Evolutionary conservation across 2,113 vertebrate species (phyloP).

Genomic region (Heptranchias perlo): DNA sequence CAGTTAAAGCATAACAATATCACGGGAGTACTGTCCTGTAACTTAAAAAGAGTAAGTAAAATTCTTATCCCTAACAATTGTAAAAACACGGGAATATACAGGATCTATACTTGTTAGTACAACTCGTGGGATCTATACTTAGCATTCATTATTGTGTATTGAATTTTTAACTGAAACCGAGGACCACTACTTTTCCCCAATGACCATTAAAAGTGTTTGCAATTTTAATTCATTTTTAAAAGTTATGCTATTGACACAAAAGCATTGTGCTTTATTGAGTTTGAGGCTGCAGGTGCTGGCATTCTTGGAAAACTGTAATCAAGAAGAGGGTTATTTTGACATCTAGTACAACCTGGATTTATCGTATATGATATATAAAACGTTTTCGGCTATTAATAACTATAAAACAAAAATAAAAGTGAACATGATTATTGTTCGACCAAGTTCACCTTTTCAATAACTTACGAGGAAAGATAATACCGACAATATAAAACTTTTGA

Average conservation of each 20-base stretch:
- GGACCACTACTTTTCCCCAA: neutral
- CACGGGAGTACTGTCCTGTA: neutral
- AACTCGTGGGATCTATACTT: neutral
- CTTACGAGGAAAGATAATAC: neutral
- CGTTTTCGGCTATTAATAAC: neutral
- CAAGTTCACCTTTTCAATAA: neutral
- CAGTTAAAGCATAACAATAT: neutral
- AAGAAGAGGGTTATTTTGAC: neutral
- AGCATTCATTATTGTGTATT: neutral
- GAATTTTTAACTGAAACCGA: neutral
- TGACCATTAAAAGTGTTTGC: neutral
- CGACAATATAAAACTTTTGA: neutral
- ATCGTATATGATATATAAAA: neutral
- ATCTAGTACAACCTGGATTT: neutral
- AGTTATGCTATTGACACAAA: neutral
- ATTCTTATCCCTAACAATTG: neutral
- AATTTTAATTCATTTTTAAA: neutral
- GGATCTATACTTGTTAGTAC: neutral
- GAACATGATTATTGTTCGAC: neutral
- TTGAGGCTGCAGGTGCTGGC: neutral
- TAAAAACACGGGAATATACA: neutral
- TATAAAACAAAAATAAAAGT: neutral
- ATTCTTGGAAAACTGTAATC: neutral
- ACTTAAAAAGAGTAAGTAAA: slow-evolving; percentile 14
- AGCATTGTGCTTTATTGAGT: neutral